Base-by-base conservation (phyloP, 2,113 vertebrate genomes). In the Chinchilla lanigera region DNA sequence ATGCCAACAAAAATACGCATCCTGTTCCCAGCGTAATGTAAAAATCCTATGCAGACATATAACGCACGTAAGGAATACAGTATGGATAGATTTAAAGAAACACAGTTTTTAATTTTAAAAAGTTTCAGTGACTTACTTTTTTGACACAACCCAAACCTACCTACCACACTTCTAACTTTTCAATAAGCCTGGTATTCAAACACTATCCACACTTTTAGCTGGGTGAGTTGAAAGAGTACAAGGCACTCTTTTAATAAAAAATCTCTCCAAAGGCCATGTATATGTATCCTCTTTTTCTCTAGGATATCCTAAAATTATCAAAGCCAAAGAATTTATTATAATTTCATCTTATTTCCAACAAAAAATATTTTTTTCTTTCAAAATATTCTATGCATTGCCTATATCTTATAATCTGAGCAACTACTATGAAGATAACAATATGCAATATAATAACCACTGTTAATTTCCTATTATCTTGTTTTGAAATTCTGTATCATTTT, bases 21-120 rank as follows among this genome's bases (percentile, higher is more conserved):
- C 92, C 88, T 73, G 99, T 98, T 81, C 0, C 0, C 65, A 0
- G 0, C 0, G 99, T 97, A 91, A 99, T 98, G 3, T 2, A 9
- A 30, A 99, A 98, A 88, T 99, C 99, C 99, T 99, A 96, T 10
- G 98, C 19, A 44, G 3, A 30, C 4, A 69, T 2, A 86, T 4
- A 81, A 92, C 77, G 93, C 61, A 81, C 30, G 85, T 1, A 81
- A 87, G 24, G 28, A 88, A 77, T 4, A 89, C n/a, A 85, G 28
- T 6, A n/a, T 3, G n/a, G 89, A 95, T 85, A 97, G 84, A 77
- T 0, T 41, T 58, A 26, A 1, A 2, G 30, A 84, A 86, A 73
- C 47, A 47, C 60, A 54, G 14, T 7, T 58, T 73, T 86, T 38
- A 12, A 60, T 65, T 85, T 86, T 38, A 88, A 90, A 94, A 60